Evolutionary conservation across 2,888 invertebrate genomes (phyloP).

Genomic region (Neoscelio sp.): DNA sequence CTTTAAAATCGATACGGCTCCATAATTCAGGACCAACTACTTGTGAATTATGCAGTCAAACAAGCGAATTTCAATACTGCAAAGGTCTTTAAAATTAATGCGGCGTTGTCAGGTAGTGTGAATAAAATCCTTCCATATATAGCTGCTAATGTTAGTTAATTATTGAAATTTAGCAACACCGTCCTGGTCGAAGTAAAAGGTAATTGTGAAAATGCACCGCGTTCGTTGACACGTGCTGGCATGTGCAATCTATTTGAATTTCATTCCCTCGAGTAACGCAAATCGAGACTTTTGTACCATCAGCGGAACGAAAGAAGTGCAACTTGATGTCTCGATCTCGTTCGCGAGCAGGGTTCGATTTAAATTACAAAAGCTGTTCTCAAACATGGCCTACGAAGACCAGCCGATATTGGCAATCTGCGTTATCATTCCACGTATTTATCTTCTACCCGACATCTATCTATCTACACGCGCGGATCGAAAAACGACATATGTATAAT

Average conservation of each 20-base stretch:
- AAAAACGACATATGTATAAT: conserved; percentile 60
- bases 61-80: conserved; percentile 18
- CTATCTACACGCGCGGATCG: conserved; percentile 26
- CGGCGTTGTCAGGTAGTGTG: not conserved
- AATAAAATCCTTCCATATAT: conserved; percentile 4
- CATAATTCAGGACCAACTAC: conserved; percentile 22
- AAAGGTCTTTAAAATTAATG: conserved; percentile 7
- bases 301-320: conserved; percentile 53
- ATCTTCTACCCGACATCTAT: conserved; percentile 49
- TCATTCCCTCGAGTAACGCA: conserved; percentile 28
- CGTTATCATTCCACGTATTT: conserved; percentile 51
- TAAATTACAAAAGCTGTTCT: conserved; percentile 67
- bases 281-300: conserved; percentile 58
- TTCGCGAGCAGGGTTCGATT: conserved; percentile 68
- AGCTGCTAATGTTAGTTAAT: conserved; percentile 2
- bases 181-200: no score
- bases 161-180: conserved; percentile 4
- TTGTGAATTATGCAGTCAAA: conserved; percentile 26
- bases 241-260: conserved; percentile 56
- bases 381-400: conserved; percentile 61
- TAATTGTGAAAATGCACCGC: conserved; percentile 51
- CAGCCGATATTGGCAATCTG: conserved; percentile 64
- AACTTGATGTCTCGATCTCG: conserved; percentile 65
- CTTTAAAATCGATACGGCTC: conserved; percentile 21
- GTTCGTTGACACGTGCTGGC: conserved; percentile 60